A percentile compares a stretch with the other conserved stretches of the same genome.
These are phyloP conservation scores for Onychomys arenicola DNA, from an alignment of 2,797 vertebrate species.

Conservation along the genomic window DNA sequence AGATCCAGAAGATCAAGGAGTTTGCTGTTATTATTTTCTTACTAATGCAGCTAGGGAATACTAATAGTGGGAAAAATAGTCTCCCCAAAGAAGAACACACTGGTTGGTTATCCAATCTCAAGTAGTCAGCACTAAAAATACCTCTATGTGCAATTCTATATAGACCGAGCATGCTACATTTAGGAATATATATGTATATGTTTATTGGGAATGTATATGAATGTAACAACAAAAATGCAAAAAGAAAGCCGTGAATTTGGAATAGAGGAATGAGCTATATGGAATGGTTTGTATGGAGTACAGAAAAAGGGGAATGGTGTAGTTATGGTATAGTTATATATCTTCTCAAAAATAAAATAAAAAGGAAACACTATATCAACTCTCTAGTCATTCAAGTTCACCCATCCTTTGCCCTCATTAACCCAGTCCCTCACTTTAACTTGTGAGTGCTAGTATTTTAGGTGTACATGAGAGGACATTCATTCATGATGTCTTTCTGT, in stretches of 20 bases:
- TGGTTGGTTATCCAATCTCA: neutral
- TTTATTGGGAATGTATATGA: neutral
- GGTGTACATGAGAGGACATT: neutral
- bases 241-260: neutral
- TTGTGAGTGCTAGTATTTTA: neutral
- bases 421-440: neutral
- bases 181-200: too few relatives aligned
- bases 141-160: fast-evolving
- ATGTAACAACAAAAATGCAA: neutral
- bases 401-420: neutral
- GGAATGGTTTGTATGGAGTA: too few relatives aligned
- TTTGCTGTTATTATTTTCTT: neutral
- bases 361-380: neutral
- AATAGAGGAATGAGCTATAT: neutral
- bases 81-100: neutral
- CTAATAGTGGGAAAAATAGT: neutral
- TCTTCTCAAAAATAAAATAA: neutral
- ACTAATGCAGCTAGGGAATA: neutral
- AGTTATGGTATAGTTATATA: too few relatives aligned
- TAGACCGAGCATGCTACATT: neutral
- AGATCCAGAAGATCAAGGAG: too few relatives aligned
- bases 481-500: neutral
- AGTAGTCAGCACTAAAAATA: neutral
- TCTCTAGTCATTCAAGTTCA: neutral
- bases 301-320: neutral